Base-by-base conservation (phyloP, 1,140 invertebrate species). In the Aporrectodea caliginosa region DNA sequence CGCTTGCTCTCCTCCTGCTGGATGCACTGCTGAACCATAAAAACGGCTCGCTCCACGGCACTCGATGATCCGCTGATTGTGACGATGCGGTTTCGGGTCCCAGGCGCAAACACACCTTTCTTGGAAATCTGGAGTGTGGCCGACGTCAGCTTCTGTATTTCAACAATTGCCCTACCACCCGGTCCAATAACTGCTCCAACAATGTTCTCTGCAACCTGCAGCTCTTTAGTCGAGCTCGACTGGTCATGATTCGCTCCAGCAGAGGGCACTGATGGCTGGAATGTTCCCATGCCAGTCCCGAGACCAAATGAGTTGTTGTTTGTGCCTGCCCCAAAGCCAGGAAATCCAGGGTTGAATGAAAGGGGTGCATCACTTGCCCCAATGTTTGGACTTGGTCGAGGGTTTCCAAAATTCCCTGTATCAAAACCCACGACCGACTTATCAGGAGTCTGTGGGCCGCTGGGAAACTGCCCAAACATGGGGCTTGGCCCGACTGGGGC, bases 121-220 rank as follows among this genome's bases (percentile, higher is more conserved):
- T 98, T 98, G 83, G 95, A 97, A 89, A 98, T 98, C 91, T 98
- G 96, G 89, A 98, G 96, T 90, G 94, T 97, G 87, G 96, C 95
- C 87, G 95, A 95, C 88, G 94, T 97, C 88, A 94, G 91, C 89
- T 97, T 94, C 91, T 98, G 96, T 89, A 98, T 96, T 91, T 98
- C 96, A 85, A 97, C 93, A 86, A 98, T 92, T 87, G 94, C 94
- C 89, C 95, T 93, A 81, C 96, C 97, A 86, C 95, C 95, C 84
- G 94, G 96, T 90, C 94, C 96, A 88, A 98, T 91, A 87, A 98
- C 97, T 86, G 96, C 96, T 86, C 96, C 96, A 85, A 98, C 95
- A 89, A 98, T 96, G 90, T 90, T 90, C 83, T 92, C 97, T 79
- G 95, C 92, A 88, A 98, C 95, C 91, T 97, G 94, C 86, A 93